Conservation (phyloP, 2,797 vertebrate genomes). For the Tiaroga cobitis region DNA sequence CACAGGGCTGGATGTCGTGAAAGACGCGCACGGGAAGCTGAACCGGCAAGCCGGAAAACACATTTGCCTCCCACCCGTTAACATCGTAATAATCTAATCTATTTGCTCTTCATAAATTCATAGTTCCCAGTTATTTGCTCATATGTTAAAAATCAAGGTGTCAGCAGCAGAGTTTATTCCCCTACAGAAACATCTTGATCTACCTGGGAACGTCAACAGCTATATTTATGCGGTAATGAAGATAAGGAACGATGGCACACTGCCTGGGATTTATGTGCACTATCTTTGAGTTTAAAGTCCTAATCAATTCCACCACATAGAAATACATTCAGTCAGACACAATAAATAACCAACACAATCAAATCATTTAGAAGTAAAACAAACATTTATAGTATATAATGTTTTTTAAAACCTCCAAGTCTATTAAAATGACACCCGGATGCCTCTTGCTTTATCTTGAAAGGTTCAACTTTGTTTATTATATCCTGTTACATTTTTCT, state of each 20-base stretch:
- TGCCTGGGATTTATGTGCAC: conserved; percentile 37
- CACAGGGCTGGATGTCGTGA: conserved; percentile 33
- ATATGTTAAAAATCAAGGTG: conserved; percentile 46
- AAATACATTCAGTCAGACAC: neutral
- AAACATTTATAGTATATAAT: neutral
- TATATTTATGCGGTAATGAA: conserved; percentile 47
- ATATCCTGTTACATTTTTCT: neutral
- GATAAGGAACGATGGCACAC: conserved; percentile 41
- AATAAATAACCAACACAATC: neutral
- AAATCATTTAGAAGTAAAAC: neutral
- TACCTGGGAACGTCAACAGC: conserved; percentile 1
- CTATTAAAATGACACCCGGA: neutral
- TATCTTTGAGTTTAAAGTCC: conserved; percentile 36
- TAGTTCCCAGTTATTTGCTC: conserved; percentile 41
- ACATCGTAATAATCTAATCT: conserved; percentile 46
- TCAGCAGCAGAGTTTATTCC: conserved; percentile 28
- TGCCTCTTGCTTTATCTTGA: neutral
- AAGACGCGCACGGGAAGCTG: conserved; percentile 45
- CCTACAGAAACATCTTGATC: conserved; percentile 40
- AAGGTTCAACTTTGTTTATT: neutral
- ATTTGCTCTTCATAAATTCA: conserved; percentile 48
- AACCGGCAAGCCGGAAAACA: conserved; percentile 49
- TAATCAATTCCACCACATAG: conserved; percentile 16
- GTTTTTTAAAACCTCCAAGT: neutral
- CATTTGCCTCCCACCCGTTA: conserved; percentile 46